phyloP scores from a whole-genome alignment of 2,888 invertebrate genomes.

The Netelia inedita region DNA sequence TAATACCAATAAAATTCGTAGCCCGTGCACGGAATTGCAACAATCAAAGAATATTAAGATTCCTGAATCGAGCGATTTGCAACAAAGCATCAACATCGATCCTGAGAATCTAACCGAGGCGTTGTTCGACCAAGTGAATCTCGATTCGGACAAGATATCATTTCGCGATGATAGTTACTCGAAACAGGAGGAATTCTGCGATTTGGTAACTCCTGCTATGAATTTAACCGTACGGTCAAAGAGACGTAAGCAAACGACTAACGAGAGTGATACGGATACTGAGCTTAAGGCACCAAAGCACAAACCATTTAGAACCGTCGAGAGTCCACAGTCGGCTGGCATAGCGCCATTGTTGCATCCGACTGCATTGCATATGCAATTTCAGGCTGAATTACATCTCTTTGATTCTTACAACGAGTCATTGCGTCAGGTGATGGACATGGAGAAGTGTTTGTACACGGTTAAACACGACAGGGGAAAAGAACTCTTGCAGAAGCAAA shows the following conservation, averaged over 20 bases:
- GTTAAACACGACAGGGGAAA: conserved; percentile 76
- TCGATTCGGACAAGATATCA: conserved; percentile 82
- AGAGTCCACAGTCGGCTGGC: conserved; percentile 23
- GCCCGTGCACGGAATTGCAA: conserved; percentile 62
- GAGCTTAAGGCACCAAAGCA: conserved; percentile 44
- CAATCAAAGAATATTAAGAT: conserved; percentile 71
- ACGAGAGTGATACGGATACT: conserved; percentile 45
- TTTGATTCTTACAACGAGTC: conserved; percentile 88
- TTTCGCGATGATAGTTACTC: conserved; percentile 81
- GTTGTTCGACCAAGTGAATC: conserved; percentile 76
- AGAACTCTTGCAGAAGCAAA: conserved; percentile 74
- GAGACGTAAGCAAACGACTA: conserved; percentile 72
- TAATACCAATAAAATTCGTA: conserved; percentile 66
- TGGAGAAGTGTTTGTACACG: conserved; percentile 85
- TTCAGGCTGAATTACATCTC: conserved; percentile 88
- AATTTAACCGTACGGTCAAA: conserved; percentile 79
- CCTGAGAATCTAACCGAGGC: conserved; percentile 54
- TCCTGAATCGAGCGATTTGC: conserved; percentile 24
- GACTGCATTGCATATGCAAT: conserved; percentile 87
- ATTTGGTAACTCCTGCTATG: conserved; percentile 81
- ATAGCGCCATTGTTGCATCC: conserved; percentile 80
- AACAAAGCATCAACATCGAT: conserved; percentile 20
- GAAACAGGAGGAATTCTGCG: conserved; percentile 80
- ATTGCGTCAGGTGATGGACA: conserved; percentile 86
- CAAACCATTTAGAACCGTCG: conserved; percentile 36